Conservation (phyloP, 1,140 invertebrate genomes). For the Pachypsylla venusta region DNA sequence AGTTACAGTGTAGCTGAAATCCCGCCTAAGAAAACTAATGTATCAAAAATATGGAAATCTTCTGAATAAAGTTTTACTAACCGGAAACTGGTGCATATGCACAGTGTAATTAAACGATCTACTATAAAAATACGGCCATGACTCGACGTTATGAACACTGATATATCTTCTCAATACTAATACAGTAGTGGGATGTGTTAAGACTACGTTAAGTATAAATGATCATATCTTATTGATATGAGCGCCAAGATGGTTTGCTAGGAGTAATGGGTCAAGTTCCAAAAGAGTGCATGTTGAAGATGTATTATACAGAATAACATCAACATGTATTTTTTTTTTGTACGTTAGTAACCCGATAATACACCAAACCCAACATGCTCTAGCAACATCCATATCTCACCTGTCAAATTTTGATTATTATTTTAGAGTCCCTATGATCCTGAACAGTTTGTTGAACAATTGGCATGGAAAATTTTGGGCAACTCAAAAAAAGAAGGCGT, state of each 20-base stretch:
- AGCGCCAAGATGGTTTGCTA: not conserved
- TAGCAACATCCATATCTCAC: not conserved
- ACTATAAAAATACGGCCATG: too few species aligned
- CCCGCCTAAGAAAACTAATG: too few species aligned
- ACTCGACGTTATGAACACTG: too few species aligned
- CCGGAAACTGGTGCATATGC: too few species aligned
- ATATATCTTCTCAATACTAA: too few species aligned
- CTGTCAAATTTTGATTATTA: constrained; percentile 16
- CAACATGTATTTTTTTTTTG: not conserved
- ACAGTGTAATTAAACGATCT: too few species aligned
- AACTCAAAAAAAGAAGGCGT: constrained; percentile 43
- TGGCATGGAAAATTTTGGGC: constrained; percentile 86
- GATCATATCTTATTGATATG: too few species aligned
- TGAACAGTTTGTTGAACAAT: constrained; percentile 90
- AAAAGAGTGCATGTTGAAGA: not conserved
- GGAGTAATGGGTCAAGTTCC: not conserved
- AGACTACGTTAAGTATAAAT: too few species aligned
- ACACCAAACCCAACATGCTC: not conserved
- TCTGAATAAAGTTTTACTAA: too few species aligned
- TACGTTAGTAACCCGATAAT: not conserved
- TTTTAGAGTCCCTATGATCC: constrained; percentile 86
- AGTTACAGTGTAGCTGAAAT: too few species aligned
- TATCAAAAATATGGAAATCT: too few species aligned
- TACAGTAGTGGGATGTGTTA: too few species aligned
- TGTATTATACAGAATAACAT: not conserved